Percentiles rank a stretch among this genome's conserved stretches.
These are phyloP conservation scores for Parotia lawesii DNA, from an alignment of 2,113 vertebrate genomes.

Conservation along the genomic window DNA sequence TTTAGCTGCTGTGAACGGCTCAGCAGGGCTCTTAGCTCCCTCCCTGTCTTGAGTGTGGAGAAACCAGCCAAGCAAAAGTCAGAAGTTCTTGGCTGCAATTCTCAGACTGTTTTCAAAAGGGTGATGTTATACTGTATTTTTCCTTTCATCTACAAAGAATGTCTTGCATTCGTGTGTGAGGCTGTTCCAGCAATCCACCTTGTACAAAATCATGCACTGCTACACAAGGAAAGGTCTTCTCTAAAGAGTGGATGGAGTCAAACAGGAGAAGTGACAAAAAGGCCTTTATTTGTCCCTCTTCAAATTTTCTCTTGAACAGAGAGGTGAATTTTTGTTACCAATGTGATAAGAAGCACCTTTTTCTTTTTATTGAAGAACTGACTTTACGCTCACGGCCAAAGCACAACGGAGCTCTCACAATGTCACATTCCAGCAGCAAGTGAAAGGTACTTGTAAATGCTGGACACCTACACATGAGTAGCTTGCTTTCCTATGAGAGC, in stretches of 20 bases:
- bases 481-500: not conserved
- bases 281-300: not conserved
- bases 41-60: not conserved
- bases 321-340: not conserved
- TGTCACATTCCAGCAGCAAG: not conserved
- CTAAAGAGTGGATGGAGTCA: not conserved
- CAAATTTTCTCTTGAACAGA: not conserved
- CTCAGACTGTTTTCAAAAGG: constrained; percentile 24
- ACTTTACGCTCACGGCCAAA: not conserved
- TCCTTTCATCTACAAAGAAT: constrained; percentile 38
- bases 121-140: constrained; percentile 34
- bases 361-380: not conserved
- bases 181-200: not conserved
- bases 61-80: constrained; percentile 39
- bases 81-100: constrained; percentile 37
- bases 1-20: constrained; percentile 2
- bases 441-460: not conserved
- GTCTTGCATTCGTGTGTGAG: not conserved
- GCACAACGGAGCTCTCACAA: not conserved
- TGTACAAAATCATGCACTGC: not conserved
- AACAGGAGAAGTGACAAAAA: not conserved
- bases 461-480: not conserved
- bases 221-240: not conserved
- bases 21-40: not conserved
- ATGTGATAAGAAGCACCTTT: not conserved